These are phyloP conservation scores for Camponotus pennsylvanicus DNA, from an alignment of 1,140 invertebrate species.

Conservation along the genomic window DNA sequence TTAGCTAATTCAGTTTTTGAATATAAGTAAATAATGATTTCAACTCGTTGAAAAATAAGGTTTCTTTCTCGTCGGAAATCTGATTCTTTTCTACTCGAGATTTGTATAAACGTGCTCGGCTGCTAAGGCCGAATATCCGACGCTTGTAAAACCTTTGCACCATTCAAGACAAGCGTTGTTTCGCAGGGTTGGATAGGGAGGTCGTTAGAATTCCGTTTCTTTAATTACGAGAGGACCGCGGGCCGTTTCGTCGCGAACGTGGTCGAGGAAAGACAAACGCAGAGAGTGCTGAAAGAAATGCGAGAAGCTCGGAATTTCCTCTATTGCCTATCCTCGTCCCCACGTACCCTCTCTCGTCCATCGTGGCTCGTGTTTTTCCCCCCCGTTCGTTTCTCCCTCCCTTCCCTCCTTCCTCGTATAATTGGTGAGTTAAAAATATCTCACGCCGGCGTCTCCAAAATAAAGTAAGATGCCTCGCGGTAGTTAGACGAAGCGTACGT, in stretches of 20 bases:
- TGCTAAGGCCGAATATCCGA: not conserved
- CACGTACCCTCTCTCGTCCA: not conserved
- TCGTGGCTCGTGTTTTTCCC: constrained; percentile 9
- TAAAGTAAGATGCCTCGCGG: constrained; percentile 68
- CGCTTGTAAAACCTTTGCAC: constrained; percentile 51
- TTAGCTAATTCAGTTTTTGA: not conserved
- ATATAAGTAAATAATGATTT: constrained; percentile 24
- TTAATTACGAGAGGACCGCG: constrained; percentile 72
- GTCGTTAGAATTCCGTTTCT: constrained; percentile 71
- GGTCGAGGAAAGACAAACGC: constrained; percentile 69
- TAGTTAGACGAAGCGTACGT: constrained; percentile 66
- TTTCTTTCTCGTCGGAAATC: constrained; percentile 4
- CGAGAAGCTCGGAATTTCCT: constrained; percentile 65
- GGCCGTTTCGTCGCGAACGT: constrained; percentile 60
- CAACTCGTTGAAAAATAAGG: not conserved
- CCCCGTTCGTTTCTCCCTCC: not conserved
- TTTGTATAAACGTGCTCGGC: constrained; percentile 23
- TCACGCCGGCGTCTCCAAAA: constrained; percentile 63
- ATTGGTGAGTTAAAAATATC: constrained; percentile 77
- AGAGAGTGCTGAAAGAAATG: constrained; percentile 69
- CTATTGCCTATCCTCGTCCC: constrained; percentile 36
- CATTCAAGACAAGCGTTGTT: constrained; percentile 34
- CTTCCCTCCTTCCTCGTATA: constrained; percentile 49
- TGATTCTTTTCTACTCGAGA: constrained; percentile 13
- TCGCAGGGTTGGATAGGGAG: not conserved